A percentile compares a stretch with the other conserved stretches of the same genome.
These are phyloP conservation scores for Xestobium rufovillosum DNA, from an alignment of 2,888 invertebrate species.

Conservation along the genomic window DNA sequence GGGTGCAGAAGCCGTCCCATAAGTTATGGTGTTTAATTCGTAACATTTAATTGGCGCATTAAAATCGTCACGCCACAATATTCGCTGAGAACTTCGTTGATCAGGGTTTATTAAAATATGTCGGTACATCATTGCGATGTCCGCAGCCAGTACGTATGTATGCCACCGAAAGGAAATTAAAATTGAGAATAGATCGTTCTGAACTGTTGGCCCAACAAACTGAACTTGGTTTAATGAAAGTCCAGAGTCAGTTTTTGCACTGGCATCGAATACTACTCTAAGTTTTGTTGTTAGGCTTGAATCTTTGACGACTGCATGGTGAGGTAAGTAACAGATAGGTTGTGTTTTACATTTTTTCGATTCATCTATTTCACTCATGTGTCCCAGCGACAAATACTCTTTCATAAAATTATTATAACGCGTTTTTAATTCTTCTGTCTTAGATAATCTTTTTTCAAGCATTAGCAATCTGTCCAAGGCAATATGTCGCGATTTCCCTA, in stretches of 20 bases:
- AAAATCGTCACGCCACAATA: conserved; percentile 12
- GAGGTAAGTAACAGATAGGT: conserved; percentile 15
- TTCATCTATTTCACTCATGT: conserved; percentile 16
- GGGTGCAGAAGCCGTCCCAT: conserved; percentile 23
- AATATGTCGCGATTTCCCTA: conserved; percentile 15
- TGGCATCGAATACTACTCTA: conserved; percentile 19
- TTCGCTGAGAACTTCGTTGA: conserved; percentile 12
- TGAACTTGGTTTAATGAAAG: conserved; percentile 18
- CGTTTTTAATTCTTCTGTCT: conserved; percentile 12
- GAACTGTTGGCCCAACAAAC: conserved; percentile 16
- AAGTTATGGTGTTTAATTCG: conserved; percentile 21
- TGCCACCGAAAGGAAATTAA: conserved; percentile 11
- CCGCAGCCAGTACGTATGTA: conserved; percentile 12
- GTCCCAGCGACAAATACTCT: conserved; percentile 19
- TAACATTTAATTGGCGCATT: conserved; percentile 11
- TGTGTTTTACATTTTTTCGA: neutral
- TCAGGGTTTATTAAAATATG: conserved; percentile 11
- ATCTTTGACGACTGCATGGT: conserved; percentile 20
- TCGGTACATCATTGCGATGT: conserved; percentile 19
- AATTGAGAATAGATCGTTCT: conserved; percentile 17
- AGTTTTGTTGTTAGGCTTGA: conserved; percentile 18
- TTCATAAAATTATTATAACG: conserved; percentile 18
- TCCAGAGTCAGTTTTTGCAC: conserved; percentile 14
- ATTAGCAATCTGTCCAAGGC: conserved; percentile 15
- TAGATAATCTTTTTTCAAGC: conserved; percentile 16